Evolutionary conservation across 2,888 invertebrate genomes (phyloP).

Genomic region (Smittia aterrima): DNA sequence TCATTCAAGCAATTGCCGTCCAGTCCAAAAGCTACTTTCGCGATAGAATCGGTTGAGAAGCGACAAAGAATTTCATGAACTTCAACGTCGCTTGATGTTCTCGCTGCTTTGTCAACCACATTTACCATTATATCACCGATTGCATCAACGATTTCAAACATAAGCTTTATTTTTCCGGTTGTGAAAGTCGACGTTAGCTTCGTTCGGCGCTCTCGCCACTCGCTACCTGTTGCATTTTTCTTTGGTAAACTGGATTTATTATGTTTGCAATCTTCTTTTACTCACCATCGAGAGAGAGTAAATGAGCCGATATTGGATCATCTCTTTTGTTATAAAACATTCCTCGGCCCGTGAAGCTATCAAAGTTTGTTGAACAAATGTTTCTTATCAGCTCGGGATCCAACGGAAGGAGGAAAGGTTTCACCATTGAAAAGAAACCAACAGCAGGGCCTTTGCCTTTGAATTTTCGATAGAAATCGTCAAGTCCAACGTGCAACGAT

Average conservation of each 20-base stretch:
- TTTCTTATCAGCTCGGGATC: slow-evolving; percentile 49
- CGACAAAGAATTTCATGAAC: background rate
- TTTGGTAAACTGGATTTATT: too few relatives aligned
- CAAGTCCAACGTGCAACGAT: background rate
- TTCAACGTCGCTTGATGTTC: background rate
- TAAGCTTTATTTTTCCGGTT: slow-evolving; percentile 7
- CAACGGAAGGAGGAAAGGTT: slow-evolving; percentile 43
- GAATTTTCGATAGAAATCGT: background rate
- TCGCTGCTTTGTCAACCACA: background rate
- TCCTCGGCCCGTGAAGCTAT: slow-evolving; percentile 33
- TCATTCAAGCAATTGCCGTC: background rate
- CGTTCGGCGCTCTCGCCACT: background rate
- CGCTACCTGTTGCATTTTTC: background rate
- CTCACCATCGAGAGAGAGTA: slow-evolving; percentile 47
- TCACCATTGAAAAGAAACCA: too few relatives aligned
- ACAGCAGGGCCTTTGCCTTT: background rate
- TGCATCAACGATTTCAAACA: slow-evolving; percentile 1
- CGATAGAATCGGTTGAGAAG: slow-evolving; percentile 11
- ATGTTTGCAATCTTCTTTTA: too few relatives aligned
- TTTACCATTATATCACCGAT: background rate
- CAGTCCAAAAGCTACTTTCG: slow-evolving; percentile 15
- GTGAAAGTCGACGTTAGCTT: slow-evolving; percentile 12
- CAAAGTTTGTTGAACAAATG: slow-evolving; percentile 51
- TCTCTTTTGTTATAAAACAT: slow-evolving; percentile 15
- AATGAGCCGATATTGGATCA: slow-evolving; percentile 15